Evolutionary conservation across 1,140 invertebrate species (phyloP).

Genomic region (Alviniconcha marisindica): DNA sequence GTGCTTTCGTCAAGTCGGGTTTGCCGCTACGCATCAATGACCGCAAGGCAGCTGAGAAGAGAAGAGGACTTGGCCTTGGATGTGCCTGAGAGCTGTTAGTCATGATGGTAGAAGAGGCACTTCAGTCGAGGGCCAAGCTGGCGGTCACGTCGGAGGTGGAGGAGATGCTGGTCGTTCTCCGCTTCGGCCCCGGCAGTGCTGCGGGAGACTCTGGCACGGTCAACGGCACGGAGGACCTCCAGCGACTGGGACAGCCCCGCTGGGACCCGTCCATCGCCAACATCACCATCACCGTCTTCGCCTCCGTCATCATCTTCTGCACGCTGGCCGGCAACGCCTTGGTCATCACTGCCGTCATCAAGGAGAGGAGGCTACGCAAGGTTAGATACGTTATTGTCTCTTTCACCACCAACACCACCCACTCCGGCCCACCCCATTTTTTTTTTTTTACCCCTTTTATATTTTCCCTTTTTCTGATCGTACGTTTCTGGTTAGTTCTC

Average conservation of each 20-base stretch:
- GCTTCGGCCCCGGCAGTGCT: neutral
- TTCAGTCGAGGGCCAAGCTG: neutral
- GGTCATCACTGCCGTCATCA: slow-evolving; percentile 40
- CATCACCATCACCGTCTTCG: slow-evolving; percentile 43
- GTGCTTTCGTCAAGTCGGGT: no score
- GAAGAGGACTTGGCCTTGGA: no score
- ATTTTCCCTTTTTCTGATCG: no score
- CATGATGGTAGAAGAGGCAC: neutral
- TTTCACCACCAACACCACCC: no score
- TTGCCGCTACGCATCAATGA: no score
- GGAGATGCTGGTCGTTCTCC: neutral
- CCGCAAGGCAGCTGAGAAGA: no score
- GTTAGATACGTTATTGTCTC: slow-evolving; percentile 96
- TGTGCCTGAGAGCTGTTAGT: no score
- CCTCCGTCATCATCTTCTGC: slow-evolving; percentile 40
- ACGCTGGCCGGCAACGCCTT: slow-evolving; percentile 41
- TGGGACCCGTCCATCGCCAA: slow-evolving; percentile 37
- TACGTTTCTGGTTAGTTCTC: neutral
- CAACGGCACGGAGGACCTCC: neutral
- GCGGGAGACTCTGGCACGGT: neutral
- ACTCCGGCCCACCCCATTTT: no score
- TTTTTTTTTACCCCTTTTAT: no score
- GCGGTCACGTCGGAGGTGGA: slow-evolving; percentile 3
- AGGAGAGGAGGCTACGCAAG: slow-evolving; percentile 81
- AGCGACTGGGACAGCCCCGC: neutral